Evolutionary conservation across 2,113 vertebrate genomes (phyloP), one percentile per base, ranked within the genome.

Genomic region (Nipponia nippon): DNA sequence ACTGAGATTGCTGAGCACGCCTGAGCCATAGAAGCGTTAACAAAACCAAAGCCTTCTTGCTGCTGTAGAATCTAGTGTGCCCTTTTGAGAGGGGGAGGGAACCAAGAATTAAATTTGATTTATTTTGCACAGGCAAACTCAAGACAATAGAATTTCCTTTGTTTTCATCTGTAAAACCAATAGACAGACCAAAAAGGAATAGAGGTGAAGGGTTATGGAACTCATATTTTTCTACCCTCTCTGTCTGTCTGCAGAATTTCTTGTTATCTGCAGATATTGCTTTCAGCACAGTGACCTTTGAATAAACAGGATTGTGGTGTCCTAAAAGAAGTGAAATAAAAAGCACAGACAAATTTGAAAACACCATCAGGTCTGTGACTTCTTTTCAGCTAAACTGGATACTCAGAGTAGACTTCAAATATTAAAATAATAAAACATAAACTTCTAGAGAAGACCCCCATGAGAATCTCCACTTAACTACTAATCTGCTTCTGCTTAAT

Each of bases 91-190:
- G 32, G 9, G 16, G 10, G 66, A 79, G 70, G 53, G 62, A 95
- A 88, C 18, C 7, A 70, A 67, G 84, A 70, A 85, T 85, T 70
- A 92, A 85, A 91, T 85, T 84, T 82, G 63, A 82, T 97, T 95
- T 95, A 90, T 95, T 95, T 95, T 96, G 84, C 91, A 55, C 70
- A 69, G 91, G 81, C 73, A 91, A 93, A 80, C 73, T 83, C 77
- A 88, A 94, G 87, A 95, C 96, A 96, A 96, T 93, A 97, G 87
- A 91, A 89, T 95, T 94, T 93, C 81, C 91, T 96, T 90, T 91
- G 89, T 95, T 96, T 96, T 94, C 73, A 49, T 95, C 94, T 94
- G 81, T 69, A 91, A 95, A 93, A 94, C 91, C 65, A 87, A 88
- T 91, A 95, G 89, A 70, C 63, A 95, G 76, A 66, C 61, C 62